Base-by-base conservation (phyloP, 2,888 invertebrate species). In the Choreutis nemorana region DNA sequence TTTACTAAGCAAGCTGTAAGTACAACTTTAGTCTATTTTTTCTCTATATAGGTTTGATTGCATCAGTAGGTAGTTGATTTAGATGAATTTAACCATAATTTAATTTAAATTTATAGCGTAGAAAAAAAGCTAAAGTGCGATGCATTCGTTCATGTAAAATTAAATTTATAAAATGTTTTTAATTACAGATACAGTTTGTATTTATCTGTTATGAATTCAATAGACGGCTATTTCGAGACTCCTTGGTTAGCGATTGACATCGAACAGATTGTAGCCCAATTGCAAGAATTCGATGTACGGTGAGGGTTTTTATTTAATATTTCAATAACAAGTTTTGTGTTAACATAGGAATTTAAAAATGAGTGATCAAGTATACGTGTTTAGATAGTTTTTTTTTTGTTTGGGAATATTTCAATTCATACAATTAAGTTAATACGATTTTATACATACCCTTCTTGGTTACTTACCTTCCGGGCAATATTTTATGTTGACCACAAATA, bases 191-290 rank as follows among this genome's bases (percentile, higher is more conserved):
- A 78, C 47, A 81, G 63, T 28, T 47, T 83, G 30, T 96, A 94
- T 66, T 82, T 91, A 43, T 82, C 87, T 46, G 94, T 95, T 1
- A 88, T 92, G 78, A 87, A 88, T 46, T 89, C 90, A 3, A 90
- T 95, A 30, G 89, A 91, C 50, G 89, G 90, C 1, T 95, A 94
- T 56, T 91, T 85, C 48, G 91, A 92, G 55, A 86, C 92, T 33
- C 82, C 88, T 1, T 96, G 94, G 94, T 67, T 72, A 4, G 90
- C 91, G 32, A 87, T 95, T 31, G 87, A 94, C 56, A 91, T 91
- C 42, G 90, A 92, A 48, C 81, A 82, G 31, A 94, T 95, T 36
- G 87, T 88, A 35, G 67, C 82, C 0, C 93, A 94, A 54, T 64
- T 95, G 29, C 68, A 82, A 7, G 94, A 95, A 26, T 95, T 94